Base-by-base conservation (phyloP, 1,140 invertebrate genomes). In the Nymphalis io region DNA sequence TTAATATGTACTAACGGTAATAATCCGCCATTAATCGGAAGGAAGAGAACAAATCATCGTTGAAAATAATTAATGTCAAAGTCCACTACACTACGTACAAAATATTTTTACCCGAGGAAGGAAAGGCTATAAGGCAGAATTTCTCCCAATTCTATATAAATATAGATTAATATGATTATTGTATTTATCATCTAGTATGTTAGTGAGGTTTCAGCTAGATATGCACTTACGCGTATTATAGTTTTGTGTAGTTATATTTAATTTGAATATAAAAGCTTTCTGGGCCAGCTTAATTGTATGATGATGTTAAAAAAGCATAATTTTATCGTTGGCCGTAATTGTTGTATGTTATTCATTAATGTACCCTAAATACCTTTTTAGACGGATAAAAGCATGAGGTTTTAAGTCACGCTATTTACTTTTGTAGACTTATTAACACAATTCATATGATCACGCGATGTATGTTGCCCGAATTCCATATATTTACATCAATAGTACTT, bases 351-450 rank as follows among this genome's bases (percentile, higher is more conserved):
- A 20, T 60, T 42, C 21, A 48, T 63, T 38, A 62, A 55, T 42
- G 21, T 61, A 66, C 46, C 63, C 58, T 66, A 71, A 71, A 71
- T 71, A 44, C 69, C 39, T 66, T 13, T 46, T 23, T 59, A 58
- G 23, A 71, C 65, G 58, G 58, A 64, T 60, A 63, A 61, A 44
- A 16, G 38, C 20, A 51, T 48, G 51, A 40, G 58, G 44, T 58
- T 65, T 60, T 58, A 21, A 73, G 74, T 84, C 80, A 83, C 81
- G 83, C 73, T 74, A 82, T 74, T 76, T 51, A 42, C 53, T 74
- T 67, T 53, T 61, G 39, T 72, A 72, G 75, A 69, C 73, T 79
- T 74, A 74, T 62, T 82, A 71, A 72, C 74, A 81, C 69, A 79
- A 78, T 82, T 76, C 58, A 67, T 72, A 69, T 60, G 20, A 44